A percentile compares a stretch with the other conserved stretches of the same genome.
These are phyloP conservation scores for Thera obeliscata DNA, from an alignment of 2,888 invertebrate genomes.

Conservation along the genomic window DNA sequence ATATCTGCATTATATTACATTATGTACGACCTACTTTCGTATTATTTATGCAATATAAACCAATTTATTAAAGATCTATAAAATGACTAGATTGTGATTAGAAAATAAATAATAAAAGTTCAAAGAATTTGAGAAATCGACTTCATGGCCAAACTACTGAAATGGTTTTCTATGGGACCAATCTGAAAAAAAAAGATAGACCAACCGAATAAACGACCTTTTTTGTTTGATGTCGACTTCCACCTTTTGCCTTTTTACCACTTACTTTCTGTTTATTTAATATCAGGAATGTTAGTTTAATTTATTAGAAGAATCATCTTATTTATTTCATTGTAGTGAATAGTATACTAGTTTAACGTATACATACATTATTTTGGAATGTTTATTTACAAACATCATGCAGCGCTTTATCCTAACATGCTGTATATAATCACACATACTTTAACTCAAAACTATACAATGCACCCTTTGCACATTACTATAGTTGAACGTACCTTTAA, in stretches of 20 bases:
- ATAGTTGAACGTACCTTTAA: slow-evolving; percentile 47
- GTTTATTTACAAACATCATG: slow-evolving; percentile 72
- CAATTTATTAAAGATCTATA: not conserved
- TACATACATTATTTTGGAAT: slow-evolving; percentile 67
- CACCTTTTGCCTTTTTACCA: not conserved
- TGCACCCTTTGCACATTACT: slow-evolving; percentile 40
- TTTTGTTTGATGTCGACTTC: too few relatives aligned
- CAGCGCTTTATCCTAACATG: slow-evolving; percentile 52
- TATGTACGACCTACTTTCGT: not conserved
- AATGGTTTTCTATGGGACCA: too few relatives aligned
- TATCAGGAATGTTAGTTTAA: slow-evolving; percentile 16
- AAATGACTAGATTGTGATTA: slow-evolving; percentile 21
- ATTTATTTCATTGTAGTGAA: slow-evolving; percentile 37
- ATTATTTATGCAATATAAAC: not conserved
- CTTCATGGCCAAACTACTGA: too few relatives aligned
- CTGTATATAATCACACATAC: slow-evolving; percentile 39
- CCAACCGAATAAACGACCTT: too few relatives aligned
- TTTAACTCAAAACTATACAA: slow-evolving; percentile 54
- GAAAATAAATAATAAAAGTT: slow-evolving; percentile 11
- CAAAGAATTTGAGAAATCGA: too few relatives aligned
- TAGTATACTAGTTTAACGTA: slow-evolving; percentile 70
- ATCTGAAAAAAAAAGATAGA: too few relatives aligned
- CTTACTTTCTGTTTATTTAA: not conserved
- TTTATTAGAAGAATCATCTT: slow-evolving; percentile 18
- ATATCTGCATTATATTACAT: not conserved